Base-by-base conservation (phyloP, 2,888 invertebrate genomes). In the Erebia epiphron region DNA sequence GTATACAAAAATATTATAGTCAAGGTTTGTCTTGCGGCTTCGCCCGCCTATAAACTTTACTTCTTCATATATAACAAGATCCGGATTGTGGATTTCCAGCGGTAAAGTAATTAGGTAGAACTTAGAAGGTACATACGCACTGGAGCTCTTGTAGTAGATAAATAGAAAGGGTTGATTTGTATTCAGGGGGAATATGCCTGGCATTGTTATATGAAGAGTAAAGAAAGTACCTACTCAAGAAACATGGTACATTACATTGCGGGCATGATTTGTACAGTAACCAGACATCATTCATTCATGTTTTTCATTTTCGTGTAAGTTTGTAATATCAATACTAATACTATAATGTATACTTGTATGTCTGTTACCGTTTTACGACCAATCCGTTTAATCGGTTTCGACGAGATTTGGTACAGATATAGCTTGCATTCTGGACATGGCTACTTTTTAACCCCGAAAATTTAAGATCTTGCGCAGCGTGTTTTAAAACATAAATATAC, bases 151-250 rank as follows among this genome's bases (percentile, higher is more conserved):
- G 7, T 26, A 49, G 16, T 21, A 49, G 13, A 62, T 62, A 46
- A 62, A 49, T 49, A 49, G 21, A 62, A 49, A 18, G 60, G 26
- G 60, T 26, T 10, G 61, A 61, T 61, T 46, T 11, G 1, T 46
- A 16, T 18, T 46, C 4, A 46, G 46, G 61, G 61, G 62, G 62
- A 49, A 21, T 21, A 14, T 21, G 21, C 21, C 18, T 46, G 21
- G 18, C 21, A 49, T 62, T 26, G 21, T 21, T 49, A 49, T 21
- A 41, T 21, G 18, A 61, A 41, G 41, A 43, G 61, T 46, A 46
- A 16, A 26, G 4, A 4, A 26, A 26, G 26, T 35, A 35, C 4
- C 4, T n/a, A n/a, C 26, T 26, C 26, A 26, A 35, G 7, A 35
- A 35, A 35, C 35, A 35, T 7, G 35, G 7, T 35, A 35, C 7